Base-by-base conservation (phyloP, 1,140 invertebrate genomes). In the Lepeophtheirus salmonis region DNA sequence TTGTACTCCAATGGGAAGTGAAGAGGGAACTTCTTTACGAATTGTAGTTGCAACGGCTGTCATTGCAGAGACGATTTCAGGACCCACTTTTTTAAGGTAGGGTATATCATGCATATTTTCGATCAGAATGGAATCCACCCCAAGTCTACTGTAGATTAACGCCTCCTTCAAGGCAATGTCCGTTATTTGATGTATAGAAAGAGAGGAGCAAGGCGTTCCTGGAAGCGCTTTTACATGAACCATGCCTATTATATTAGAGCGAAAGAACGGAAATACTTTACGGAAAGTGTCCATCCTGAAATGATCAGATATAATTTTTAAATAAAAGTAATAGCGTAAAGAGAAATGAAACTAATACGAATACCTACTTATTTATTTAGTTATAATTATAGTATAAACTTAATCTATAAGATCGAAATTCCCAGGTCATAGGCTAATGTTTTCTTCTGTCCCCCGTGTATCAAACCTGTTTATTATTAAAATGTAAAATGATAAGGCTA, bases 71-170 rank as follows among this genome's bases (percentile, higher is more conserved):
- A 76, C 76, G 16, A 77, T 75, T 71, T 89, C 86, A 1, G 84
- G 81, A 25, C 59, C 59, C 18, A 56, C 16, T 16, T 17, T 20
- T 62, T 75, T 73, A 1, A 82, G 64, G 66, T 89, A 89, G 0
- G 86, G 87, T 14, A 86, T 67, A 68, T 89, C 87, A 68, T 86
- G 77, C 86, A 89, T 89, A 67, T 89, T 89, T 72, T 89, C 87
- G 1, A 90, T 69, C 12, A 89, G 67, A 1, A 89, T 70, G 17
- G 76, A 82, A 72, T 88, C 82, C 84, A 64, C 62, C 17, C 59
- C 4, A 18, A 4, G 6, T 12, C 48, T 52, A 30, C 48, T 60
- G 55, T 6, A 52, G 20, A 26, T 6, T 2, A 12, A 13, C 1
- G 18, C 48, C 14, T 30, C 41, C 14, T 59, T 58, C 2, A 69